Conservation (phyloP, 2,888 invertebrate species). For the Stratiomys singularior region DNA sequence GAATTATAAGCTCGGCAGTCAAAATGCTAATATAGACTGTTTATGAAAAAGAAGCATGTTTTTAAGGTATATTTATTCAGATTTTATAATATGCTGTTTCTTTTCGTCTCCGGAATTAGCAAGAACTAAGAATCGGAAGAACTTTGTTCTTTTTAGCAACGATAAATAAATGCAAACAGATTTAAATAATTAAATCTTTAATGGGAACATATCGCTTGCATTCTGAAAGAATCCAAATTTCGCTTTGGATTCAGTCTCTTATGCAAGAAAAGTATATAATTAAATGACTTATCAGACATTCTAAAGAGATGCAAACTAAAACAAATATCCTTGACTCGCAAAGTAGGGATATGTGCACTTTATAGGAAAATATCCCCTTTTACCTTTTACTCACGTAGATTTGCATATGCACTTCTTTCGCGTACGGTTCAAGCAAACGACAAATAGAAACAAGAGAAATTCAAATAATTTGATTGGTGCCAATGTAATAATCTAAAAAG, state of each 20-base stretch:
- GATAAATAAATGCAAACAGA: too few species aligned
- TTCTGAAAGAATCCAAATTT: not conserved
- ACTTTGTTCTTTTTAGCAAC: too few species aligned
- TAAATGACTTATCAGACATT: not conserved
- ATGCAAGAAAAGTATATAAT: not conserved
- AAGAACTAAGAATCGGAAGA: too few species aligned
- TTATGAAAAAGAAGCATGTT: not conserved
- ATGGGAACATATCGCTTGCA: not conserved
- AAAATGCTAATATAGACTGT: not conserved
- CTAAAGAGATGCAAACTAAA: not conserved
- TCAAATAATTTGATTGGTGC: slow-evolving; percentile 20
- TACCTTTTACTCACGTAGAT: not conserved
- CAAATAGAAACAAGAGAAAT: not conserved
- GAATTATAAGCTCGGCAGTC: not conserved
- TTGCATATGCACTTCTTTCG: not conserved
- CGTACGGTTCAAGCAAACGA: not conserved
- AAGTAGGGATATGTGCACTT: too few species aligned
- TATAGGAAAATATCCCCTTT: not conserved
- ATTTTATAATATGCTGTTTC: not conserved
- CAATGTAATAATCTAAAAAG: slow-evolving; percentile 35
- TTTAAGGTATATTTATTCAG: not conserved
- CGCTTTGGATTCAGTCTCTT: not conserved
- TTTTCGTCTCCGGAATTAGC: too few species aligned
- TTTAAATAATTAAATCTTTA: not conserved
- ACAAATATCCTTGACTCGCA: not conserved